Conservation (phyloP, 2,113 vertebrate genomes). For the Macquaria ambigua region DNA sequence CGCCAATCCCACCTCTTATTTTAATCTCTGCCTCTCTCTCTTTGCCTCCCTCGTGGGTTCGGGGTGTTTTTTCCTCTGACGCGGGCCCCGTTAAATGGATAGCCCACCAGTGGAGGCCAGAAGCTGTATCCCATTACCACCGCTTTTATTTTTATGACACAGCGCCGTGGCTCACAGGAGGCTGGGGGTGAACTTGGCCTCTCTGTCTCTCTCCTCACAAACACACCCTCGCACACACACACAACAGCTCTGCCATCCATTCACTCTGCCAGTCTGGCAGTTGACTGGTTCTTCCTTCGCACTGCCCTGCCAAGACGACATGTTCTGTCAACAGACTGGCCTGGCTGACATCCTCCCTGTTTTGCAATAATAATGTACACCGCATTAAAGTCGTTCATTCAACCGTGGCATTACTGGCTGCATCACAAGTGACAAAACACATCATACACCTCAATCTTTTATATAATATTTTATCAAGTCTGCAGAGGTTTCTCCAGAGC, state of each 20-base stretch:
- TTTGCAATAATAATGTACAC: conserved; percentile 20
- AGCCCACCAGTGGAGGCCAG: conserved; percentile 66
- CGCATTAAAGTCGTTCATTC: background rate
- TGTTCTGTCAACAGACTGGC: conserved; percentile 56
- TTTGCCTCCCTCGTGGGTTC: conserved; percentile 7
- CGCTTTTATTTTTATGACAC: conserved; percentile 81
- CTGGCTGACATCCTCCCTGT: conserved; percentile 42
- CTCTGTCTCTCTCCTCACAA: background rate
- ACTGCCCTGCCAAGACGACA: conserved; percentile 59
- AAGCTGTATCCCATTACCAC: conserved; percentile 77
- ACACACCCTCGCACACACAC: background rate
- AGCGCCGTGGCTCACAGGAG: conserved; percentile 37
- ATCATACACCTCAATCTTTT: background rate
- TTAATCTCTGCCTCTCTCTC: conserved; percentile 38
- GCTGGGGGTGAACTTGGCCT: conserved; percentile 68
- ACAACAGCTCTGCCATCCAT: conserved; percentile 30
- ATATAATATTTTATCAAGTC: background rate
- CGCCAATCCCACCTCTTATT: conserved; percentile 51
- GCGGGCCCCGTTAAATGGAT: conserved; percentile 62
- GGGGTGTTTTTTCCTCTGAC: conserved; percentile 51
- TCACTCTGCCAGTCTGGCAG: conserved; percentile 43
- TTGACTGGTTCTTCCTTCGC: conserved; percentile 58
- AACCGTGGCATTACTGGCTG: background rate
- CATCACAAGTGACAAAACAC: background rate
- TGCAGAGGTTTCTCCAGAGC: background rate